phyloP scores from a whole-genome alignment of 2,113 vertebrate genomes.

The Hippocampus comes region DNA sequence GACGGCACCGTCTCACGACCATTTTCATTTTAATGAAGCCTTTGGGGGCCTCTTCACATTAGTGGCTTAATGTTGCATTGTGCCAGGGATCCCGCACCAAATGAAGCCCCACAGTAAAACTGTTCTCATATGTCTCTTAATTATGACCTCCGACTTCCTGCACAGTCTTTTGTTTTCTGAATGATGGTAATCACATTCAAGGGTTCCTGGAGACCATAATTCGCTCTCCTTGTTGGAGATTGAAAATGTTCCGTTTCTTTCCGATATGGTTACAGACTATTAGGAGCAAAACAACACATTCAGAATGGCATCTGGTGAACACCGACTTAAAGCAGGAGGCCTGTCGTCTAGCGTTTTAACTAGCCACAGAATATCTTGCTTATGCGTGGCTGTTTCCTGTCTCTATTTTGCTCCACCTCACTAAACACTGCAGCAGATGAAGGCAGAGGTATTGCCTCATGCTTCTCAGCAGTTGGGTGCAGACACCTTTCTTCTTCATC shows the following conservation, averaged over 20 bases:
- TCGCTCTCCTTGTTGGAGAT: neutral
- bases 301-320: neutral
- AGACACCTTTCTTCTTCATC: constrained; percentile 1
- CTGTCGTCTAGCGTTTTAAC: neutral
- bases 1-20: constrained; percentile 39
- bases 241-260: neutral
- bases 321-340: neutral
- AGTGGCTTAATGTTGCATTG: constrained; percentile 65
- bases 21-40: constrained; percentile 70
- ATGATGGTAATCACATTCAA: neutral
- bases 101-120: constrained; percentile 25
- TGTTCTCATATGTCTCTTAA: constrained; percentile 34
- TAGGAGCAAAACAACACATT: neutral
- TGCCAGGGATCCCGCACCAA: constrained; percentile 32
- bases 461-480: neutral
- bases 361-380: neutral
- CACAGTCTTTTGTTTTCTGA: constrained; percentile 20
- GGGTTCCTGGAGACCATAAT: neutral
- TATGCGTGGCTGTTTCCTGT: neutral
- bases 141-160: constrained; percentile 26
- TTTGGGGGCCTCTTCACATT: constrained; percentile 61
- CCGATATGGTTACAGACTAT: neutral
- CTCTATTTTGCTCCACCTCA: constrained; percentile 9
- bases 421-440: constrained; percentile 8
- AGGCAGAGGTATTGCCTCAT: neutral